Conservation (phyloP, 2,113 vertebrate genomes). For the Ammodytes dubius region DNA sequence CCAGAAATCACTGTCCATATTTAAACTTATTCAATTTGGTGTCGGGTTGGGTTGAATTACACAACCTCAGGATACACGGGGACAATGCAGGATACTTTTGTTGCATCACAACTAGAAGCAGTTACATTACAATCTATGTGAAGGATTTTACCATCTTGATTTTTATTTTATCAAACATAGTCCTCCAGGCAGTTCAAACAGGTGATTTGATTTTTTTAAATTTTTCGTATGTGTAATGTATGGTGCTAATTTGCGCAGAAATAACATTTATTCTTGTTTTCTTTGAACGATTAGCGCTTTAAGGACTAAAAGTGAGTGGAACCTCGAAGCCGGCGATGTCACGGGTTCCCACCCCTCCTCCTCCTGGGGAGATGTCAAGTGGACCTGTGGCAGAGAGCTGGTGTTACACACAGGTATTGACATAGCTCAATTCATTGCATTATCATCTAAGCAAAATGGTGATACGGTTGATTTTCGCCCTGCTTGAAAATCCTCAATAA, state of each 20-base stretch:
- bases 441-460: not conserved
- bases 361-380: slow-evolving; percentile 95
- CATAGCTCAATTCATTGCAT: slow-evolving; percentile 3
- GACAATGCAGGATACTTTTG: not conserved
- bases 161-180: not conserved
- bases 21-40: not conserved
- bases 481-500: not conserved
- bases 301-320: slow-evolving; percentile 72
- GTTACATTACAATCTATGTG: not conserved
- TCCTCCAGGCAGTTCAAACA: not conserved
- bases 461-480: not conserved
- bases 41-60: not conserved
- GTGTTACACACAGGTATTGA: slow-evolving; percentile 98
- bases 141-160: not conserved
- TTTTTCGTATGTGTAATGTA: not conserved
- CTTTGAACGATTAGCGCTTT: slow-evolving; percentile 58
- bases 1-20: no score
- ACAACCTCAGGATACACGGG: not conserved
- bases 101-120: not conserved
- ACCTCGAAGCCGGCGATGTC: slow-evolving; percentile 90
- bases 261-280: slow-evolving; percentile 19
- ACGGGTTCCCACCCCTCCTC: slow-evolving; percentile 93
- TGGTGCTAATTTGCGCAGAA: slow-evolving; percentile 25
- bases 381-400: slow-evolving; percentile 98
- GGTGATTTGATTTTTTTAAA: not conserved